Conservation (phyloP, 1,140 invertebrate genomes). For the Leptinotarsa undecemlineata region DNA sequence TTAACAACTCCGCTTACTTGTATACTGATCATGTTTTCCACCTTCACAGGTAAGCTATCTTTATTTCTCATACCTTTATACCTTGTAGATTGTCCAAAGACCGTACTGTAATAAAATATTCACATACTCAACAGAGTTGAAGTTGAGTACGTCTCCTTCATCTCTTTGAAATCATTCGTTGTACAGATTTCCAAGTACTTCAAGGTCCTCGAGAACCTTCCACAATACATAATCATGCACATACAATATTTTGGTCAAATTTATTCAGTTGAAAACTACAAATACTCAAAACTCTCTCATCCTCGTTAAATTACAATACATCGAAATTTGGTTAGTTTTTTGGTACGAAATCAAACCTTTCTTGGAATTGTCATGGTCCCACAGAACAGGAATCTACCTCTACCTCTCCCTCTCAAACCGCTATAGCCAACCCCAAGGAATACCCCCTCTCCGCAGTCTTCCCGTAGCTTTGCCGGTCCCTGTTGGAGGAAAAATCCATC, state of each 20-base stretch:
- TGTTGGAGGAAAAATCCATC: slow-evolving; percentile 57
- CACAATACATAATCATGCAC: background rate
- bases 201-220: too few species aligned
- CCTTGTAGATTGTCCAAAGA: too few species aligned
- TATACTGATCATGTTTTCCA: too few species aligned
- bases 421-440: slow-evolving; percentile 45
- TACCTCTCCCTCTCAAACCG: slow-evolving; percentile 38
- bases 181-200: too few species aligned
- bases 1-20: too few species aligned
- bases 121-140: too few species aligned
- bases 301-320: background rate
- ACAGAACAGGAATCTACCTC: background rate
- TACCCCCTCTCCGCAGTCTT: slow-evolving; percentile 27
- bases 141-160: too few species aligned
- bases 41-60: too few species aligned
- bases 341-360: background rate
- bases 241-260: background rate
- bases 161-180: too few species aligned
- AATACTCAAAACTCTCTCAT: background rate
- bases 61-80: too few species aligned
- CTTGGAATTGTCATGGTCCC: slow-evolving; percentile 30
- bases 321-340: slow-evolving; percentile 13
- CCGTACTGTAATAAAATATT: too few species aligned
- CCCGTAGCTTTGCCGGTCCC: slow-evolving; percentile 30
- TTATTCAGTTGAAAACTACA: background rate